phyloP scores from a whole-genome alignment of 2,797 vertebrate genomes.

The Premnoplex brunnescens region DNA sequence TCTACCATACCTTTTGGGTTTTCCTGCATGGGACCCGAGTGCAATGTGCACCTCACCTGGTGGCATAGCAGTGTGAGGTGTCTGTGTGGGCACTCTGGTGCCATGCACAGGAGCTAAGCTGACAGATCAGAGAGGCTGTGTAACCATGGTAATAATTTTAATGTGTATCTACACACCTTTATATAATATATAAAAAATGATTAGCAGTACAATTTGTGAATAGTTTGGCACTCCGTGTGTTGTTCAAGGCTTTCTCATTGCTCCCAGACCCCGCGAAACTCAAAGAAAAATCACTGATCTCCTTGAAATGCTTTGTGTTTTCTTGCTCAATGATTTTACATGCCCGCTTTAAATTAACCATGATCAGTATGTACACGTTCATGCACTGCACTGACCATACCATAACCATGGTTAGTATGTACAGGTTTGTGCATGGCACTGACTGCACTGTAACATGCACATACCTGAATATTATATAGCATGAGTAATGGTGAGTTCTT shows the following conservation, averaged over 20 bases:
- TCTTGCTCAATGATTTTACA: slow-evolving; percentile 8
- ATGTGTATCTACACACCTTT: background rate
- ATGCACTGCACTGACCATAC: background rate
- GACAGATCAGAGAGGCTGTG: background rate
- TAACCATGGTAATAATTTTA: background rate
- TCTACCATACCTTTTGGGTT: background rate
- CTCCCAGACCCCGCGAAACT: background rate
- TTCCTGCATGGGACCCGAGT: background rate
- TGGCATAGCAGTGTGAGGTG: background rate
- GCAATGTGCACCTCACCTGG: rapidly evolving
- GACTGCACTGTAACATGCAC: background rate
- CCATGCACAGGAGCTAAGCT: background rate
- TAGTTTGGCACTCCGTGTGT: background rate
- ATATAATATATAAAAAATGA: background rate
- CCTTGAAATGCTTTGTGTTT: background rate
- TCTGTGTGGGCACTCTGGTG: background rate
- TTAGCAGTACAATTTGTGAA: background rate
- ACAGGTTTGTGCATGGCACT: background rate
- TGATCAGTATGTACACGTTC: background rate
- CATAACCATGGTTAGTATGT: background rate
- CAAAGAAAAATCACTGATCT: background rate
- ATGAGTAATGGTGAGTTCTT: background rate
- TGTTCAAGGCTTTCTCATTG: background rate
- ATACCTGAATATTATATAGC: background rate
- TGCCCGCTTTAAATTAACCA: background rate